Evolutionary conservation across 1,140 invertebrate genomes (phyloP).

Genomic region (Bombus huntii): DNA sequence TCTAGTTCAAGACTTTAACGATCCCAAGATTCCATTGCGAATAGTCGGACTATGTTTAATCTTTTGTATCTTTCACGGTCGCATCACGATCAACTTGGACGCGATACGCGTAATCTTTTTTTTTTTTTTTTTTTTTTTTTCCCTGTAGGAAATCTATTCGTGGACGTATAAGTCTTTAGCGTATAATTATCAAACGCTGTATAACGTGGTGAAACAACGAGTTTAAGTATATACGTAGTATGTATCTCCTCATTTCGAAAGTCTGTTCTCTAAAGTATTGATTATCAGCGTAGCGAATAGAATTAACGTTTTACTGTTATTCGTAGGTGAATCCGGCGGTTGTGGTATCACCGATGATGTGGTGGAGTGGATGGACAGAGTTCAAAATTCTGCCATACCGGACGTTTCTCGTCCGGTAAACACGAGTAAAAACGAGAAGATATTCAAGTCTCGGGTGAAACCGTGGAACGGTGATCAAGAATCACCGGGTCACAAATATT

Average conservation of each 20-base stretch:
- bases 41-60: neutral
- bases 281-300: neutral
- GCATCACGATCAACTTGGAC: neutral
- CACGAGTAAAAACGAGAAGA: constrained; percentile 64
- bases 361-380: constrained; percentile 94
- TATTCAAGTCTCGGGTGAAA: constrained; percentile 66
- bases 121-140: neutral
- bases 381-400: constrained; percentile 93
- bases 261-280: neutral
- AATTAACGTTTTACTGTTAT: neutral
- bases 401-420: constrained; percentile 80
- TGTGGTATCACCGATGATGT: constrained; percentile 94
- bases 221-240: neutral
- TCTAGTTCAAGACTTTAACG: neutral
- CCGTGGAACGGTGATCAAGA: constrained; percentile 76
- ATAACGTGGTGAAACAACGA: neutral
- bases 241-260: neutral
- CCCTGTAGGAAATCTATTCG: neutral
- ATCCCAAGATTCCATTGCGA: neutral
- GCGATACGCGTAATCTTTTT: neutral
- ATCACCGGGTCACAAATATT: constrained; percentile 85
- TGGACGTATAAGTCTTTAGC: neutral
- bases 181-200: neutral
- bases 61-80: neutral
- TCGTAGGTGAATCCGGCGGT: constrained; percentile 89